Conservation (phyloP, 2,113 vertebrate genomes). For the Corythornis madagascariensis region DNA sequence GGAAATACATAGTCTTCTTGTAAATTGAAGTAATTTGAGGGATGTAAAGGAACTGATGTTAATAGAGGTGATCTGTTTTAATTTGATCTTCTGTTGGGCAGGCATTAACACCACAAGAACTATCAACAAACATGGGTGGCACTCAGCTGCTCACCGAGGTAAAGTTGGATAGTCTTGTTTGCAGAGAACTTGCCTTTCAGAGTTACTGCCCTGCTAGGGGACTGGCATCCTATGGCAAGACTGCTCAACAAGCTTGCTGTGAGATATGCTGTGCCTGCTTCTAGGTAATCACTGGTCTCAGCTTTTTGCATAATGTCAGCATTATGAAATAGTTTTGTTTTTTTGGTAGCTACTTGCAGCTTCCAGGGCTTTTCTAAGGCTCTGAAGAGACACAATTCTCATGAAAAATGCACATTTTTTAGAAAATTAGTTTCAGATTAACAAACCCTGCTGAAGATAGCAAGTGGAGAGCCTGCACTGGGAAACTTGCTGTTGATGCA, state of each 20-base stretch:
- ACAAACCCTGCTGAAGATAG: neutral
- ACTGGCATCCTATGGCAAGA: neutral
- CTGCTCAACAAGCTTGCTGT: rapidly evolving
- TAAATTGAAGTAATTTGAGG: neutral
- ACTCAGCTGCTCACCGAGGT: neutral
- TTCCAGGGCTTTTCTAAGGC: neutral
- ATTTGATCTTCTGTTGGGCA: neutral
- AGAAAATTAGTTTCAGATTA: neutral
- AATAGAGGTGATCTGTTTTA: neutral
- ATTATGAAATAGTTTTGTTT: neutral
- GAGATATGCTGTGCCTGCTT: neutral
- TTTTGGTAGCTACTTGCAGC: neutral
- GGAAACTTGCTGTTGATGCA: neutral
- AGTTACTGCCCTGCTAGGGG: neutral
- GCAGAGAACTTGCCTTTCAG: neutral
- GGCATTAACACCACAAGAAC: neutral
- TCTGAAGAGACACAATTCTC: neutral
- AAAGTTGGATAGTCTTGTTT: neutral
- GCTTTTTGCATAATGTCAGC: neutral
- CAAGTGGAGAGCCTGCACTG: neutral
- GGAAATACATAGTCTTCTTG: neutral
- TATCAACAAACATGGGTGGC: neutral
- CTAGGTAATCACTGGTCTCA: neutral
- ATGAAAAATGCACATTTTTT: neutral
- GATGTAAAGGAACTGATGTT: neutral